Base-by-base conservation (phyloP, 2,888 invertebrate species). In the Brenthis hecate region DNA sequence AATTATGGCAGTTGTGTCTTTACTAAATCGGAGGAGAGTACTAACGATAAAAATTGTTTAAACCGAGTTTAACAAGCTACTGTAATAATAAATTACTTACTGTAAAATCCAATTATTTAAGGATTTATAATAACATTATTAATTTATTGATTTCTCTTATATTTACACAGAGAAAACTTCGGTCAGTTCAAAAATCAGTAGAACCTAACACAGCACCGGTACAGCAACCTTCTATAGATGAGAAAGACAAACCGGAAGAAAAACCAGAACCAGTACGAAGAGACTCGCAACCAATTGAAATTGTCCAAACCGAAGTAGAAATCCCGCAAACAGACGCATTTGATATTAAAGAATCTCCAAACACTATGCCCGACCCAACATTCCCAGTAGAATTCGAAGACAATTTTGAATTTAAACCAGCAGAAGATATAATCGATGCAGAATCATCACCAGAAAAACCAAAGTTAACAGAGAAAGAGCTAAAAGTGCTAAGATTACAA, bases 131-230 rank as follows among this genome's bases (percentile, higher is more conserved):
- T 56, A 61, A 56, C 32, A 16, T 13, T 43, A 57, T 36, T 23
- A n/a, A n/a, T 56, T 11, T 23, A 58, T 58, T 58, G 13, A 8
- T 16, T 53, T 14, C 3, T 53, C 16, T 53, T 2, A 54, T 64
- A 75, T 77, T 66, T 80, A 47, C 87, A 95, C 87, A 95, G 95
- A 93, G 96, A 75, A 96, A 96, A 83, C 92, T 96, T 58, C 94
- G 96, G 62, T 91, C 94, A 14, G 95, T 95, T 14, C 94, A 94
- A 75, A 89, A 93, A 71, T 94, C 94, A 1, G 87, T 86, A 0
- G 93, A 90, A 71, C 94, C 94, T 8, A 93, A 90, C 71, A 82
- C 87, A 48, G 78, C 82, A 56, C 72, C 81, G 4, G 78, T 83
- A 43, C 79, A 79, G 23, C 81, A 81, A 65, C 72, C 72, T 0